These are phyloP conservation scores for Coptodon bakossiorum DNA, from an alignment of 2,113 vertebrate genomes.

Conservation along the genomic window DNA sequence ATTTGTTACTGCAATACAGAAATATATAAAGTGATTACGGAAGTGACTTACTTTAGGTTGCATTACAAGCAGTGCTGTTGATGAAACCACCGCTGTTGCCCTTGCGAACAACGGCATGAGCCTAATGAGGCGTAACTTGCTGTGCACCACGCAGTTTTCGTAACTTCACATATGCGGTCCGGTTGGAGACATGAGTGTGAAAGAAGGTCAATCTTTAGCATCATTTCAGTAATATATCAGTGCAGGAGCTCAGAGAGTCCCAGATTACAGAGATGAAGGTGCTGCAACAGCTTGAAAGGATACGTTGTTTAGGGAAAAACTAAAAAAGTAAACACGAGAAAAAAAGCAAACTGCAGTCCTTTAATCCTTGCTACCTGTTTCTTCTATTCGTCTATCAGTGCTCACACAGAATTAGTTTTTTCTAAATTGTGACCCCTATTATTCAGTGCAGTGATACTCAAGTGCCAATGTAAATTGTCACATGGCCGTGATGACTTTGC, in stretches of 20 bases:
- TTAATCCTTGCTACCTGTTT: background rate
- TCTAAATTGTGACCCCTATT: background rate
- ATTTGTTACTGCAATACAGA: background rate
- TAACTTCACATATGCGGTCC: background rate
- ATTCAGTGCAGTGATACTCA: background rate
- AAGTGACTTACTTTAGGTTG: background rate
- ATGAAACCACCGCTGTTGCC: background rate
- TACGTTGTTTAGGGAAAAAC: background rate
- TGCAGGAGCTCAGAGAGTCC: background rate
- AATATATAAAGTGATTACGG: background rate
- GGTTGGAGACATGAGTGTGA: background rate
- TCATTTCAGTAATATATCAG: background rate
- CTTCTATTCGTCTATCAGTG: background rate
- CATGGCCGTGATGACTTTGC: background rate
- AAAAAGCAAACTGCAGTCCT: background rate
- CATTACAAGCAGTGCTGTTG: background rate
- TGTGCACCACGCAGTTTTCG: background rate
- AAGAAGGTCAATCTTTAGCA: background rate
- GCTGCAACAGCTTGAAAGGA: background rate
- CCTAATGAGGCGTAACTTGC: background rate
- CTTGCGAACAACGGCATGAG: background rate
- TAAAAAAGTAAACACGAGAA: background rate
- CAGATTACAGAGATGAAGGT: background rate
- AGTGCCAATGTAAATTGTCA: background rate
- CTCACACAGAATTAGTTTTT: background rate